Evolutionary conservation across 2,888 invertebrate species (phyloP), one percentile per base, ranked within the genome.

Genomic region (Caenorhabditis auriculariae): DNA sequence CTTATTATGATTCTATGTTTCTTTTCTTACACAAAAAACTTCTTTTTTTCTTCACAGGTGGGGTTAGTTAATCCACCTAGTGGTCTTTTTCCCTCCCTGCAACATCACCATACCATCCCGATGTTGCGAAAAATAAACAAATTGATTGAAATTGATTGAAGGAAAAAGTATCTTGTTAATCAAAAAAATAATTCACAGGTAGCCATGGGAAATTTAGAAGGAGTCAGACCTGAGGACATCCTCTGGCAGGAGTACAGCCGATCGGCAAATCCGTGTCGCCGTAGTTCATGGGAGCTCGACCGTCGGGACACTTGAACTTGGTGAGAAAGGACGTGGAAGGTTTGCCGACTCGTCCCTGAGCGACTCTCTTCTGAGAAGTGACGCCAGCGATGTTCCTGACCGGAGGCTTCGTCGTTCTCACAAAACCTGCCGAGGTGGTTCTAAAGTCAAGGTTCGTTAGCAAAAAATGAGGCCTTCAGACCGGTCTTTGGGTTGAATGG

Each of bases 241-340:
- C 52, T 17, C 61, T 59, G 5, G 58, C 35, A 7, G 65, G 50
- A 35, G 70, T 63, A 53, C 75, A 75, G 7, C 60, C 60, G 23
- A 75, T 42, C 19, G 72, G 72, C 57, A 70, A 65, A n/a, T 69
- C 62, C 15, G 57, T 70, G 46, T 59, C 58, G 6, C 70, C 67
- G 63, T 71, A 74, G 4, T 72, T 43, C 50, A 74, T 58, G 2
- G 75, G 72, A 6, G 42, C 27, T 7, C 54, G 32, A 2, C 71
- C 74, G 43, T 71, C 66, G 2, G 74, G 74, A 43, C 74, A 74
- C 0, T 44, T 54, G 27, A 55, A 59, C 29, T 54, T 54, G 35
- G 37, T 4, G 4, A n/a, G 5, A 15, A 9, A 12, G 28, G 29
- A 6, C 19, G 17, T 21, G 38, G 54, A n/a, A n/a, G n/a, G n/a